Evolutionary conservation across 2,797 vertebrate genomes (phyloP).

Genomic region (Siniperca undulata): DNA sequence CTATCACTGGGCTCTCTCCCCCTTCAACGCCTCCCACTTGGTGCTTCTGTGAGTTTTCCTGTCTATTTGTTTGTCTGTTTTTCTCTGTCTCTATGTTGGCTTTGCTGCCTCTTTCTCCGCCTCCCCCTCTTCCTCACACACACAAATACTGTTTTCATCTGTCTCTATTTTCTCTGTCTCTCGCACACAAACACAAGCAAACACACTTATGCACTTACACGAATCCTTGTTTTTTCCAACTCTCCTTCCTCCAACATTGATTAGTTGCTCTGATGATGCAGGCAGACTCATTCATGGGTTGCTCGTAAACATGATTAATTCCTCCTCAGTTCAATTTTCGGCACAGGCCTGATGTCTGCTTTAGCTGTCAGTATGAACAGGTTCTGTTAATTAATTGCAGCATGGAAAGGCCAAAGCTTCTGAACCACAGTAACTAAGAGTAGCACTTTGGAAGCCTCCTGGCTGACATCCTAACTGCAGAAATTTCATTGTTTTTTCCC

Average conservation of each 20-base stretch:
- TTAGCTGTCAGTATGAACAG: conserved; percentile 44
- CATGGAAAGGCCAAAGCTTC: conserved; percentile 20
- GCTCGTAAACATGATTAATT: conserved; percentile 71
- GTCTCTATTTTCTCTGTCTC: conserved; percentile 37
- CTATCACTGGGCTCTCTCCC: conserved; percentile 33
- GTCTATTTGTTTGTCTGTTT: conserved; percentile 68
- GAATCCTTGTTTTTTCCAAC: conserved; percentile 31
- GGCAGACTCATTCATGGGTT: conserved; percentile 48
- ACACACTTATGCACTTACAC: conserved; percentile 13
- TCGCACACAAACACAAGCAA: conserved; percentile 49
- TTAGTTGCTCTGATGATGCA: conserved; percentile 48
- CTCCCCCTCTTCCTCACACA: conserved; percentile 29
- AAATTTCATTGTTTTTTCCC: background rate
- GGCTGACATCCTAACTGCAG: conserved; percentile 18
- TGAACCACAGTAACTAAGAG: conserved; percentile 55
- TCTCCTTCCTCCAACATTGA: conserved; percentile 38
- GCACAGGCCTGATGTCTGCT: conserved; percentile 38
- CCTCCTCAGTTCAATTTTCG: conserved; percentile 22
- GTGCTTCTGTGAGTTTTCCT: conserved; percentile 51
- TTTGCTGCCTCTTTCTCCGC: conserved; percentile 8
- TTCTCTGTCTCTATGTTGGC: conserved; percentile 47
- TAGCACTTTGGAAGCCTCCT: conserved; percentile 28
- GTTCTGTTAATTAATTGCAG: conserved; percentile 43
- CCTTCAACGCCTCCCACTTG: conserved; percentile 34
- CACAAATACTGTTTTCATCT: conserved; percentile 29